These are phyloP conservation scores for Ostrea edulis DNA, from an alignment of 1,140 invertebrate species.

Conservation along the genomic window DNA sequence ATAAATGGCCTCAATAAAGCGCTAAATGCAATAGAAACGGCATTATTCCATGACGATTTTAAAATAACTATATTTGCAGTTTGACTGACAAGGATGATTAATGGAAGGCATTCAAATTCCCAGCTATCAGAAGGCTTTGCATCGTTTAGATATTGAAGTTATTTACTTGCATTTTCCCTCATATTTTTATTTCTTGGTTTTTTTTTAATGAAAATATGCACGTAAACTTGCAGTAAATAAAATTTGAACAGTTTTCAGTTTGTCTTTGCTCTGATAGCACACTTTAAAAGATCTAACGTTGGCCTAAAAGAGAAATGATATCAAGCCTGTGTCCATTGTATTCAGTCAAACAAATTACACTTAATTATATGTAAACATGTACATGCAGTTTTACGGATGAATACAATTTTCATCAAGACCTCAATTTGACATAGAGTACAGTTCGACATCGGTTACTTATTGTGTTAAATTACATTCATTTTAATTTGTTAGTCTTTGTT, in stretches of 20 bases:
- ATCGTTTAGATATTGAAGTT: slow-evolving; percentile 3
- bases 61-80: slow-evolving; percentile 28
- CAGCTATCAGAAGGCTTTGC: neutral
- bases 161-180: neutral
- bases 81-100: slow-evolving; percentile 17
- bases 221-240: neutral
- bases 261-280: neutral
- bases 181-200: neutral
- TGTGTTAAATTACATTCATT: no score
- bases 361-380: no score
- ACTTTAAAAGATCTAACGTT: neutral
- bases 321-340: no score
- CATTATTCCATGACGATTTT: slow-evolving; percentile 39
- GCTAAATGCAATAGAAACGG: slow-evolving; percentile 20
- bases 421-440: no score
- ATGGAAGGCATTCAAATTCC: slow-evolving; percentile 24
- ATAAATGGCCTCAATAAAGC: slow-evolving; percentile 28
- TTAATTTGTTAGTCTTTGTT: no score
- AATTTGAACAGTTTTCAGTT: neutral
- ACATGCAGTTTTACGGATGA: no score
- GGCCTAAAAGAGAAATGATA: neutral
- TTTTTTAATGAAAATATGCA: neutral
- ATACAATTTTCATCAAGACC: no score
- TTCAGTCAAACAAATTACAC: no score
- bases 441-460: no score